Evolutionary conservation across 2,113 vertebrate species (phyloP), one percentile per base, ranked within the genome.

Genomic region (Laterallus jamaicensis): DNA sequence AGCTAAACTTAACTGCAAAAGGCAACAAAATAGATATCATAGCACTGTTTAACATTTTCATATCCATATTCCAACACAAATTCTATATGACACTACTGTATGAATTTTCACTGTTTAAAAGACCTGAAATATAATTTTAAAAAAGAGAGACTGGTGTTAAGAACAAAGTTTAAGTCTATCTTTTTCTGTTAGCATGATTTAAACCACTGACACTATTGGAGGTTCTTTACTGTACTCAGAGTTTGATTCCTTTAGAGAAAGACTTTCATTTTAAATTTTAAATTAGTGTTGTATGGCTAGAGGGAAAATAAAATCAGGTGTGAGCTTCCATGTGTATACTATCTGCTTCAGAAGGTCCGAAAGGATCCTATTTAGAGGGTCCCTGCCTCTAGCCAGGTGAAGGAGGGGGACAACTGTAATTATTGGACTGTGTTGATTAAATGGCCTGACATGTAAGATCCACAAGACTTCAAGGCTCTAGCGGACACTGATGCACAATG

Each of bases 151-250:
- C 7, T 17, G 79, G 60, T 21, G 49, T 70, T 84, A 58, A 64
- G 18, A 60, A 92, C 35, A 35, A 68, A 47, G 32, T 40, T 91
- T 88, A 84, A 89, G 67, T 68, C 68, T 91, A 39, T 52, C 64
- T 91, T 49, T 93, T 93, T 96, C 93, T 97, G 84, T 95, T 96
- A 86, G 73, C 60, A 37, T 96, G 95, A 93, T 83, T 88, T 95
- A 96, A 96, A 93, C 91, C 91, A 88, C 86, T 93, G 93, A 92
- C 93, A 97, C 87, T 96, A 93, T 93, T 94, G 90, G 96, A 93
- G n/a, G 60, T 86, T 77, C 26, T 94, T 97, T 95, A 95, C 91
- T 88, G 56, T 94, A 88, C 89, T 90, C 96, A 96, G 69, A 94
- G 88, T 95, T 60, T 90, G 92, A 94, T 97, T 97, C 91, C 79